Base-by-base conservation (phyloP, 2,888 invertebrate species). In the Pardosa pseudoannulata region DNA sequence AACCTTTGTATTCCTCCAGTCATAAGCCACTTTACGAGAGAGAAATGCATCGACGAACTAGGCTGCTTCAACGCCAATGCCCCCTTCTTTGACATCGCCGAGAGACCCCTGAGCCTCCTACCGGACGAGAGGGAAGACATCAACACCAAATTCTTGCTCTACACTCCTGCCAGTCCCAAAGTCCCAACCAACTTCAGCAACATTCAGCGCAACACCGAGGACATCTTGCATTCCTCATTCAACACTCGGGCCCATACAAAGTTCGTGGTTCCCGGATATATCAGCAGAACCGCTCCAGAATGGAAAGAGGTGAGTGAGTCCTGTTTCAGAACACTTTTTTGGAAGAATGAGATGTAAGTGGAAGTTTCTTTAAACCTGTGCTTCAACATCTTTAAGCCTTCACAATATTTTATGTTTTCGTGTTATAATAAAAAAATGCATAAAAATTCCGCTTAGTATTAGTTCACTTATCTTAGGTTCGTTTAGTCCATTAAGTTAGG, bases 201-300 rank as follows among this genome's bases (percentile, higher is more conserved):
- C 27, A 19, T 81, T n/a, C 36, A 65, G 23, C 19, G 29, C 36
- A 70, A 67, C 16, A 1, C 56, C 7, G 29, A 41, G 1, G 13
- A 78, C 19, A 31, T 31, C 19, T 13, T 83, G 19, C 19, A 29
- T 0, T n/a, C 29, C 1, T 73, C 71, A 3, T 83, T 78, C 56
- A 73, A 67, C 13, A 65, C 83, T 0, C 31, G 41, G 1, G 0
- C 62, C 19, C 41, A 56, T 19, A 88, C 88, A 0, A 88, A 81
- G 27, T 64, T 89, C 46, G 72, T 89, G 6, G 74, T 89, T 19
- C 89, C 87, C 1, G 89, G 89, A 11, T 89, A 31, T 23, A 64
- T 89, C 27, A 87, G 73, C 27, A 32, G 27, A 7, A 29, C 64
- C 1, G 27, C 62, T 0, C 71, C 83, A 0, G 16, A 56, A 2